Evolutionary conservation across 2,888 invertebrate genomes (phyloP).

Genomic region (Rosalia funebris): DNA sequence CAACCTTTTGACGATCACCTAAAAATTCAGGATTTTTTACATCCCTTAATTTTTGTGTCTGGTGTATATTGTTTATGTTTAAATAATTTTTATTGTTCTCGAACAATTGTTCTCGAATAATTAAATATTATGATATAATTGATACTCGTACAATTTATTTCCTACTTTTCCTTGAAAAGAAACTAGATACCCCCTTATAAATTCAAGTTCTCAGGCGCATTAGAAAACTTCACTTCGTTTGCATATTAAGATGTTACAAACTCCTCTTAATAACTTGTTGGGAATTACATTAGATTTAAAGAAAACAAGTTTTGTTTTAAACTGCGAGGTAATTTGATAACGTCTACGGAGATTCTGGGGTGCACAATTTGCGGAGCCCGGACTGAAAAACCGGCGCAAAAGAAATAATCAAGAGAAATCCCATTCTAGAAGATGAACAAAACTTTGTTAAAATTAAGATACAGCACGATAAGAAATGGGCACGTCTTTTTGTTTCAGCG

Average conservation of each 20-base stretch:
- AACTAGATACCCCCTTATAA: too few species aligned
- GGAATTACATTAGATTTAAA: constrained; percentile 13
- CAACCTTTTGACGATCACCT: too few species aligned
- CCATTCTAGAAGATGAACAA: constrained; percentile 33
- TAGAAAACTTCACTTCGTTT: constrained; percentile 6
- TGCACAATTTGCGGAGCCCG: constrained; percentile 27
- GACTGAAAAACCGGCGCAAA: constrained; percentile 24
- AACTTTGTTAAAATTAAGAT: constrained; percentile 30
- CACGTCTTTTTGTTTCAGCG: constrained; percentile 4
- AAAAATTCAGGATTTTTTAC: too few species aligned
- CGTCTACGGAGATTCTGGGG: constrained; percentile 27
- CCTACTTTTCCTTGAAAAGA: too few species aligned
- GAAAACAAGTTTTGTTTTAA: constrained; percentile 20
- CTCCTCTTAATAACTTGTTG: constrained; percentile 3
- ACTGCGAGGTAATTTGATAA: constrained; percentile 35
- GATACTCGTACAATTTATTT: too few species aligned
- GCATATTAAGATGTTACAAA: too few species aligned
- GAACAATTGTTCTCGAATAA: too few species aligned
- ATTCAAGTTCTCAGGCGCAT: too few species aligned
- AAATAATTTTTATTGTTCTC: too few species aligned
- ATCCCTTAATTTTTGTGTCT: too few species aligned
- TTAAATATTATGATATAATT: too few species aligned
- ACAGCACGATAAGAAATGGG: constrained; percentile 10
- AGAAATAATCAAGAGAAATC: constrained; percentile 37
- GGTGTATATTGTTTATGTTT: too few species aligned